Conservation (phyloP, 2,888 invertebrate species). For the Tridacna crocea region DNA sequence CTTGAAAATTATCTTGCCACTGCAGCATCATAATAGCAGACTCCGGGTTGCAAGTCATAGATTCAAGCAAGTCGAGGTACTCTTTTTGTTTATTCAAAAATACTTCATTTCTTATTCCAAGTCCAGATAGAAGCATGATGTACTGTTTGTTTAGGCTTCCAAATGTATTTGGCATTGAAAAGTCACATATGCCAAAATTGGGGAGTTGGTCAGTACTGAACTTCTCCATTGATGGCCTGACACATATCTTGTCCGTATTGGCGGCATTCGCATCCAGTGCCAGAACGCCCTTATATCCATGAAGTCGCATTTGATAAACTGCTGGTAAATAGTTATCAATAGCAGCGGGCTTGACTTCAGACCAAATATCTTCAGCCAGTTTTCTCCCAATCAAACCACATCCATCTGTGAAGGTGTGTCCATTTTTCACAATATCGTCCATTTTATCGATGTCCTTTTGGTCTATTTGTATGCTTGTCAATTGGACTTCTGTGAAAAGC, state of each 20-base stretch:
- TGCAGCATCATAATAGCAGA: constrained; percentile 39
- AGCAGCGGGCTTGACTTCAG: not conserved
- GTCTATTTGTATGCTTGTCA: constrained; percentile 32
- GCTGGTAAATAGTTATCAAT: constrained; percentile 37
- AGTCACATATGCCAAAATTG: constrained; percentile 48
- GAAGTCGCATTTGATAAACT: constrained; percentile 59
- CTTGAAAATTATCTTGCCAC: constrained; percentile 37
- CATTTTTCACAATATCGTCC: constrained; percentile 34
- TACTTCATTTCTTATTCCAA: constrained; percentile 67
- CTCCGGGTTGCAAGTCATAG: constrained; percentile 39
- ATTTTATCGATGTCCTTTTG: constrained; percentile 4
- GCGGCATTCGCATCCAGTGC: constrained; percentile 30
- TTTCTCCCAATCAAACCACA: constrained; percentile 44
- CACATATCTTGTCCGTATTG: constrained; percentile 15
- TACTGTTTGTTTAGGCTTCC: constrained; percentile 80
- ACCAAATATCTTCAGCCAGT: constrained; percentile 25
- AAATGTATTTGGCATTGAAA: constrained; percentile 53
- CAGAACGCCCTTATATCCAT: constrained; percentile 63
- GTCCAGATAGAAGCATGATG: constrained; percentile 77
- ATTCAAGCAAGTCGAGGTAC: constrained; percentile 47
- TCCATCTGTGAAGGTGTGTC: constrained; percentile 47
- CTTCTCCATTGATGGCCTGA: constrained; percentile 52
- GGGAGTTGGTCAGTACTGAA: constrained; percentile 38
- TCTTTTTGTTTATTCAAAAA: constrained; percentile 71
- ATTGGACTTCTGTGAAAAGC: constrained; percentile 45